Evolutionary conservation across 2,113 vertebrate genomes (phyloP).

Genomic region (Peucedramus taeniatus): DNA sequence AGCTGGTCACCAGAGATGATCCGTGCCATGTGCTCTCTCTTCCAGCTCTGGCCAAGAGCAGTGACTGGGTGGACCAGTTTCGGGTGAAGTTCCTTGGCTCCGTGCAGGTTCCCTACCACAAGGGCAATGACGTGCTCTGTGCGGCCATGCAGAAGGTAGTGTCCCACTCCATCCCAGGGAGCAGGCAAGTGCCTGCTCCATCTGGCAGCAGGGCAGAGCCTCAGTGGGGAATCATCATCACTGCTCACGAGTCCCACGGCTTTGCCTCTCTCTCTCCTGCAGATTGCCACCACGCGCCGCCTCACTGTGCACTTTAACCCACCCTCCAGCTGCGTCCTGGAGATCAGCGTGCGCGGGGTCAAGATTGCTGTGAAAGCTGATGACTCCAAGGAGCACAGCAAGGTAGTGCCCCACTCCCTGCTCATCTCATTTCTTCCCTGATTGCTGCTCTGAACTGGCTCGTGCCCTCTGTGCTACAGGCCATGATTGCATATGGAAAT

Average conservation of each 20-base stretch:
- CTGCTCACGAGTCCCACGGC: not conserved
- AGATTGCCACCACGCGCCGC: slow-evolving; percentile 95
- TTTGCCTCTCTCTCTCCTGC: not conserved
- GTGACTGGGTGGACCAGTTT: slow-evolving; percentile 92
- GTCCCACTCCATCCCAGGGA: not conserved
- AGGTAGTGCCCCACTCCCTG: slow-evolving; percentile 31
- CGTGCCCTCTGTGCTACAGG: not conserved
- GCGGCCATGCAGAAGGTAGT: slow-evolving; percentile 98
- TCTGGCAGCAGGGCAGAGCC: not conserved
- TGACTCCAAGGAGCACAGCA: slow-evolving; percentile 82
- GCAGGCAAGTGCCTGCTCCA: not conserved
- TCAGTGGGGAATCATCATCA: not conserved
- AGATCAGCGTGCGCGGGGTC: slow-evolving; percentile 92
- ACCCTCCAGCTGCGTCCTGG: slow-evolving; percentile 90
- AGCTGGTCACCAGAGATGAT: not conserved
- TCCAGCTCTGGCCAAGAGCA: slow-evolving; percentile 78
- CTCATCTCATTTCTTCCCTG: not conserved
- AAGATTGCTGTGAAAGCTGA: slow-evolving; percentile 90
- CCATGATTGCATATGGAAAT: not conserved
- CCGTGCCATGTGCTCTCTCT: not conserved
- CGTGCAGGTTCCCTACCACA: slow-evolving; percentile 94
- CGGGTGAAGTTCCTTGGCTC: slow-evolving; percentile 94
- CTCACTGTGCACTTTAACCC: slow-evolving; percentile 98
- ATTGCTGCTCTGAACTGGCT: not conserved
- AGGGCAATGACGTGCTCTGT: slow-evolving; percentile 95